A percentile compares a stretch with the other conserved stretches of the same genome.
These are phyloP conservation scores for Acronicta leporina DNA, from an alignment of 2,888 invertebrate genomes.

Conservation along the genomic window DNA sequence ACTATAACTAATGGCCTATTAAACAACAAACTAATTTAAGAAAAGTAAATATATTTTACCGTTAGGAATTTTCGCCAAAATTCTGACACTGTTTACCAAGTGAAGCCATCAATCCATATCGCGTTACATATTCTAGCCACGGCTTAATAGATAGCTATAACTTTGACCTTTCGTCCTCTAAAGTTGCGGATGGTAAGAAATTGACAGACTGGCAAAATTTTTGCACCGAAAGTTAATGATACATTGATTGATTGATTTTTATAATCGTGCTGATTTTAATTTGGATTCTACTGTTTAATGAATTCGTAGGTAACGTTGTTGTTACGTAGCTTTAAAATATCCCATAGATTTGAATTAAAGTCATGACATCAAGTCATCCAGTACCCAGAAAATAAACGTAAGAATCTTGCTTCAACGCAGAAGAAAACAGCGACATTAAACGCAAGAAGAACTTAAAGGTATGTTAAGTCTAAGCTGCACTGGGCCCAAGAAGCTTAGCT, in stretches of 20 bases:
- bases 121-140: constrained; percentile 43
- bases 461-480: too few relatives aligned
- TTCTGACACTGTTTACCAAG: constrained; percentile 48
- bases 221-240: neutral
- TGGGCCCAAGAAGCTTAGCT: too few relatives aligned
- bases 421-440: too few relatives aligned
- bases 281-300: neutral
- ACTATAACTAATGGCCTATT: constrained; percentile 37
- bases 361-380: too few relatives aligned
- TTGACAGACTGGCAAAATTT: constrained; percentile 2
- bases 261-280: neutral
- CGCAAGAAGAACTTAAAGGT: too few relatives aligned
- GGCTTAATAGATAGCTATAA: constrained; percentile 29
- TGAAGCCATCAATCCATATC: constrained; percentile 56
- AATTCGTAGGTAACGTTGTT: too few relatives aligned
- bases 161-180: constrained; percentile 33
- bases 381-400: too few relatives aligned
- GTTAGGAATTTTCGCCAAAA: constrained; percentile 35
- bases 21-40: constrained; percentile 43
- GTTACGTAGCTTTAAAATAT: too few relatives aligned
- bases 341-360: too few relatives aligned
- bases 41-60: constrained; percentile 39
- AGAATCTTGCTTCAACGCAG: too few relatives aligned
- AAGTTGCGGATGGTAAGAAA: constrained; percentile 9
- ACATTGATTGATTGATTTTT: too few relatives aligned